These are phyloP conservation scores for Sardinella longiceps DNA, from an alignment of 2,797 vertebrate genomes.

Conservation along the genomic window DNA sequence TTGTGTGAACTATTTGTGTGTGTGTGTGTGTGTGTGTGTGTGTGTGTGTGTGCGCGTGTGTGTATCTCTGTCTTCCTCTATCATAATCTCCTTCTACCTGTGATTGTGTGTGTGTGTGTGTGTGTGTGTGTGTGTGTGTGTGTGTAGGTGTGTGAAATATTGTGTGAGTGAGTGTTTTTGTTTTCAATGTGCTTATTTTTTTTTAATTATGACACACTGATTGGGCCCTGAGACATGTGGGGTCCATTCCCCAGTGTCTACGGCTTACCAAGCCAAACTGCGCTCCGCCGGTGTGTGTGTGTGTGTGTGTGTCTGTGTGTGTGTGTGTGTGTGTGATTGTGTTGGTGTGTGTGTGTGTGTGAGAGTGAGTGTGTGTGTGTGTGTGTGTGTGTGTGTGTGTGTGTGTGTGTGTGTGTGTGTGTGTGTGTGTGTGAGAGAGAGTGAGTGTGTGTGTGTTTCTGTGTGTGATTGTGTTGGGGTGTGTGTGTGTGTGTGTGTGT, in stretches of 20 bases:
- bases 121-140: not conserved
- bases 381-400: not conserved
- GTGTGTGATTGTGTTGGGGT: no score
- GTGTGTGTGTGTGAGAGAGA: no score
- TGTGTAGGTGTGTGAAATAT: not conserved
- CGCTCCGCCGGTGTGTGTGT: not conserved
- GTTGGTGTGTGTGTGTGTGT: not conserved
- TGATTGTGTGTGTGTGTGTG: no score
- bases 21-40: not conserved
- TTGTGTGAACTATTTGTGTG: no score
- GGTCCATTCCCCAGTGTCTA: conserved; percentile 35
- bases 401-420: not conserved
- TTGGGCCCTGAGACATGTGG: conserved; percentile 42
- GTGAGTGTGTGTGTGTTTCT: no score
- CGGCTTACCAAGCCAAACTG: conserved; percentile 34
- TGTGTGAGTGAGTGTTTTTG: not conserved
- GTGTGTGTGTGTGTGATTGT: no score
- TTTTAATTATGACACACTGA: conserved; percentile 46
- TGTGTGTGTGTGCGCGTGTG: no score
- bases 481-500: not conserved
- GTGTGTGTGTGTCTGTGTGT: no score
- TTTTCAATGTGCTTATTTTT: not conserved
- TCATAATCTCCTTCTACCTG: not conserved
- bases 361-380: no score
- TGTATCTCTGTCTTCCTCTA: not conserved